Base-by-base conservation (phyloP, 2,113 vertebrate species). In the Rynchops niger region DNA sequence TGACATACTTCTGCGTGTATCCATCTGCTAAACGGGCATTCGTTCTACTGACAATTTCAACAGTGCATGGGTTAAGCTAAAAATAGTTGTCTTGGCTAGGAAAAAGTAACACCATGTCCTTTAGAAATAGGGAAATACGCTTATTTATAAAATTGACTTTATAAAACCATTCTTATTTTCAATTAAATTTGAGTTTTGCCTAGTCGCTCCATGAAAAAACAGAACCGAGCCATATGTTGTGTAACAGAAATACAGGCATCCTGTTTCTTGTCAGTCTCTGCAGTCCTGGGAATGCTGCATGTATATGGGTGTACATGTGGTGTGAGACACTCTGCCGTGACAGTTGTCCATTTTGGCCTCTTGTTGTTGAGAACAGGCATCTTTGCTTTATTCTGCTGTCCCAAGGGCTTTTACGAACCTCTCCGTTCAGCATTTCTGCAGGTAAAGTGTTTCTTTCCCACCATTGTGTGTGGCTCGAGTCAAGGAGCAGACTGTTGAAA, bases 21-120 rank as follows among this genome's bases (percentile, higher is more conserved):
- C 93, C 67, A 83, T 95, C 95, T 96, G 93, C 80, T 93, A 93
- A 88, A 85, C 23, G 53, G 66, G 62, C 49, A 45, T 87, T 95
- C 5, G 2, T 47, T 87, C 70, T 82, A 66, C 1, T 11, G 74
- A 62, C 78, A 59, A 62, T 94, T 87, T 88, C 84, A 65, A 27
- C 25, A 73, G 79, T 80, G 49, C 71, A 83, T 40, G 65, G 67
- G 58, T 88, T 92, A 71, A 67, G 55, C 78, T 90, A 96, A 95
- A 96, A 95, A 94, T 90, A 94, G 59, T 59, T 80, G 50, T 77
- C 71, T 82, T 91, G 82, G 52, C 69, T 89, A 86, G 47, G 70
- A 47, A 91, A 91, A 93, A 63, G 42, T 55, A 74, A 79, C 73
- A 50, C 18, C 5, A 2, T 80, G 82, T 93, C 74, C 67, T 90